Evolutionary conservation across 2,113 vertebrate species (phyloP), one percentile per base, ranked within the genome.

Genomic region (Pygoscelis antarcticus): DNA sequence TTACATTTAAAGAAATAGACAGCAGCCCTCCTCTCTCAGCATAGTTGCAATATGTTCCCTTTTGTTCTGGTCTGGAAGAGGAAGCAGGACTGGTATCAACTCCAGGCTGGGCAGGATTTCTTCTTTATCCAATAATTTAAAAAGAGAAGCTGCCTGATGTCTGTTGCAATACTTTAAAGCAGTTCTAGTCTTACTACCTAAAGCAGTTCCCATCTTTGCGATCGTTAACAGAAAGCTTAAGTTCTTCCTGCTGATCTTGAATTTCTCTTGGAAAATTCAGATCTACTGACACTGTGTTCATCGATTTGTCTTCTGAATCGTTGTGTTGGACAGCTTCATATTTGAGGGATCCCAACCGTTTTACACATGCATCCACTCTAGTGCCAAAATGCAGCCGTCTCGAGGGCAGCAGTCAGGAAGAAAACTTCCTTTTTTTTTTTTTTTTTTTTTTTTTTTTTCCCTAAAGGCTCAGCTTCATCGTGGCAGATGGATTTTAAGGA

Each of bases 1-100:
- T 90, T 61, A 90, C 94, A 91, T 95, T 91, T 97, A 97, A 94
- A 98, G 95, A 95, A 96, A 62, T 44, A 94, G 96, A 23, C 95
- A 89, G 94, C 82, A 89, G 87, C 83, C 42, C 94, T 94, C 75
- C 74, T 82, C 75, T 60, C 87, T 16, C 47, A 18, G 92, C 68
- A 9, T 12, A 78, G 64, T 34, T 89, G 91, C 94, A 93, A 62
- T 94, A 91, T 96, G 81, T 92, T 94, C 95, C 91, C 91, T 90
- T 92, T 91, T 92, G 72, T 90, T 87, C 76, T 27, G 82, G 46
- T 6, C 90, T 95, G 87, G 51, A 15, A 5, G 70, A 65, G 51
- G 69, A 68, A 84, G 60, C 58, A 16, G 66, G 13, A 1, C 49
- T 36, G 49, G 18, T 9, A 11, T 52, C 1, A 7, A 40, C 84